Conservation (phyloP, 2,113 vertebrate genomes). For the Melanerpes aurifrons region DNA sequence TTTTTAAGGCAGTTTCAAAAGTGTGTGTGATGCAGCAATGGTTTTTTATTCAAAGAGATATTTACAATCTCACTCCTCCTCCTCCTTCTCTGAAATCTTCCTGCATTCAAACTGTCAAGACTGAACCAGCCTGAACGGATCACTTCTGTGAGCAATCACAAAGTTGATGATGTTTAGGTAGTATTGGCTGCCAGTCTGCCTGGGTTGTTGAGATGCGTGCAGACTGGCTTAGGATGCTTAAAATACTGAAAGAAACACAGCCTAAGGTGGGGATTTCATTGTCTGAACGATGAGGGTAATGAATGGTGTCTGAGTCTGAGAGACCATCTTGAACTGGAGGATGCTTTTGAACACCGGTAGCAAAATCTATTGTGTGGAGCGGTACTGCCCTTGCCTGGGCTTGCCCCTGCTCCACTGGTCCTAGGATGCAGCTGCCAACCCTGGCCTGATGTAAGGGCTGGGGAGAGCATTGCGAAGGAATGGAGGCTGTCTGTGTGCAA, state of each 20-base stretch:
- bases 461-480: background rate
- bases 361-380: background rate
- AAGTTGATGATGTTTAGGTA: constrained; percentile 43
- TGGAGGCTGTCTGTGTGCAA: background rate
- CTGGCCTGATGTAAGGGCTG: background rate
- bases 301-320: background rate
- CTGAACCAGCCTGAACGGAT: constrained; percentile 32
- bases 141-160: constrained; percentile 2
- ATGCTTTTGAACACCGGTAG: background rate
- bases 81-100: constrained; percentile 23
- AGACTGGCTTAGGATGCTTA: constrained; percentile 17
- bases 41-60: background rate
- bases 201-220: constrained; percentile 27
- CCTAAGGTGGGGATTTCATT: background rate
- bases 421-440: background rate
- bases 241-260: background rate
- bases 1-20: constrained; percentile 70
- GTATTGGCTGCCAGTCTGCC: constrained; percentile 39
- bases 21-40: constrained; percentile 60
- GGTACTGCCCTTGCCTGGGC: background rate
- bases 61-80: constrained; percentile 48
- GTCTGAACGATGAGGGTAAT: background rate
- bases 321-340: background rate
- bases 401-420: accelerated
- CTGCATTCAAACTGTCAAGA: constrained; percentile 54